Conservation (phyloP, 2,113 vertebrate species). For the Perognathus longimembris region DNA sequence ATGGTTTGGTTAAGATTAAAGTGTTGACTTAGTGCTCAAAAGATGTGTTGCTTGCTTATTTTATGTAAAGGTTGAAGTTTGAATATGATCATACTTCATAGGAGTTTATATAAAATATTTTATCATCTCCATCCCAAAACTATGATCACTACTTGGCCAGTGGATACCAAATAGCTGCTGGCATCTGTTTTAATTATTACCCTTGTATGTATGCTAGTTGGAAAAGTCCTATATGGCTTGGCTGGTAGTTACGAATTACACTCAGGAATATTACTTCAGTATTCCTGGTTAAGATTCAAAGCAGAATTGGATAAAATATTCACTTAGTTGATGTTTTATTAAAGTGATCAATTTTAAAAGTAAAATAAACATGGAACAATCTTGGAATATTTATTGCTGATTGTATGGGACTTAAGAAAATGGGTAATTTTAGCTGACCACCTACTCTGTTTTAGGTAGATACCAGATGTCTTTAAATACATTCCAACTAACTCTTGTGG, state of each 20-base stretch:
- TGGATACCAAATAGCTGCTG: background rate
- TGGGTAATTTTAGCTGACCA: background rate
- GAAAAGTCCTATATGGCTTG: background rate
- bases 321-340: background rate
- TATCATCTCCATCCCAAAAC: background rate
- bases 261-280: background rate
- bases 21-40: background rate
- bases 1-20: background rate
- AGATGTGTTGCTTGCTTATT: background rate
- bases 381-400: background rate
- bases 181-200: background rate
- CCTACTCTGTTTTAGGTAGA: background rate
- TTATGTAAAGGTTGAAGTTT: background rate
- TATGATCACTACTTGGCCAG: background rate
- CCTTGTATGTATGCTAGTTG: background rate
- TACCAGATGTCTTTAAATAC: background rate
- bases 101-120: background rate
- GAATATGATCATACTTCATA: background rate
- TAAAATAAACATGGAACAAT: background rate
- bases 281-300: conserved; percentile 1
- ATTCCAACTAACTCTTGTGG: background rate
- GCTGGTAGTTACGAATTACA: background rate
- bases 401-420: background rate
- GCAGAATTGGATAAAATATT: background rate
- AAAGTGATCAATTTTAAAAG: background rate